Evolutionary conservation across 2,797 vertebrate species (phyloP).

Genomic region (Chromobotia macracanthus): DNA sequence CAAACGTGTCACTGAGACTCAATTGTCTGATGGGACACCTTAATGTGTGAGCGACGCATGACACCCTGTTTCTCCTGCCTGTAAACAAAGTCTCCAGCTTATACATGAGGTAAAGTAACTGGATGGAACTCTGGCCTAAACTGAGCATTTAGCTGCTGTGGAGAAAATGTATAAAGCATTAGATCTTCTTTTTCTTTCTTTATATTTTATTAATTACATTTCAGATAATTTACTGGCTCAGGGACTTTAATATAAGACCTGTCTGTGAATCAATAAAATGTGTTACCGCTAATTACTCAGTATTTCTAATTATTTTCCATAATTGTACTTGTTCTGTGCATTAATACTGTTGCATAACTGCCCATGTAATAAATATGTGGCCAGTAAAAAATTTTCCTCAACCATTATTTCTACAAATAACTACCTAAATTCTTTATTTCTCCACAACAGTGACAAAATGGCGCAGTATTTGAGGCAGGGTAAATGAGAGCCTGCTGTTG

Average conservation of each 20-base stretch:
- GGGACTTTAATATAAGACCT: conserved; percentile 10
- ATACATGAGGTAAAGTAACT: conserved; percentile 42
- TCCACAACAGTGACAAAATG: background rate
- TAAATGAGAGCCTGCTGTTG: background rate
- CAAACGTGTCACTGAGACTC: conserved; percentile 48
- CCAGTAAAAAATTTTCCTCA: background rate
- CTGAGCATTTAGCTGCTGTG: conserved; percentile 17
- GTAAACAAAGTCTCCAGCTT: conserved; percentile 44
- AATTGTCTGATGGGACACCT: conserved; percentile 56
- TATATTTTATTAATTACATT: conserved; percentile 26
- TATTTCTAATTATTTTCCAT: conserved; percentile 20
- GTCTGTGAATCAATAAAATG: conserved; percentile 8
- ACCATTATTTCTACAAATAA: conserved; percentile 3
- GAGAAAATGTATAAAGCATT: no score
- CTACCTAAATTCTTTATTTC: background rate
- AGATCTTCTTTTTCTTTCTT: no score
- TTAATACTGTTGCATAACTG: background rate
- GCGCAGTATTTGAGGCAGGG: background rate
- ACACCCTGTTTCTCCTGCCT: conserved; percentile 40
- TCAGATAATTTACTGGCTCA: conserved; percentile 2
- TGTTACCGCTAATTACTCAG: conserved; percentile 4
- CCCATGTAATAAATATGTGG: background rate
- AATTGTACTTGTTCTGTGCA: background rate
- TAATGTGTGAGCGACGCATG: conserved; percentile 56
- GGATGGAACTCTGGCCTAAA: no score